Conservation (phyloP, 2,113 vertebrate genomes). For the Rhabdomys dilectus region DNA sequence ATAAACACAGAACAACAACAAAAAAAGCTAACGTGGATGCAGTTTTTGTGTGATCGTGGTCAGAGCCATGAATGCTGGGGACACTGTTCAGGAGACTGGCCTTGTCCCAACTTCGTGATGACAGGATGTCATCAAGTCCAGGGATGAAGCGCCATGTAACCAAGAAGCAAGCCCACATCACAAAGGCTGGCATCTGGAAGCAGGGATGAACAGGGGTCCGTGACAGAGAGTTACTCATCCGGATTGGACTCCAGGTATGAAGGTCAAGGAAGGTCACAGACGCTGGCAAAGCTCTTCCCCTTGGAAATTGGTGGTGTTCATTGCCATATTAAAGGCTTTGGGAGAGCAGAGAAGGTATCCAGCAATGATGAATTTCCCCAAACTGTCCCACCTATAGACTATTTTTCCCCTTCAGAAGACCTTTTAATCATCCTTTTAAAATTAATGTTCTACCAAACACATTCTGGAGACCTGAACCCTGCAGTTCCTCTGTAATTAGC, state of each 20-base stretch:
- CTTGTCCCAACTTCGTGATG: neutral
- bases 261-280: slow-evolving; percentile 1
- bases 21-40: neutral
- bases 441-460: slow-evolving; percentile 49
- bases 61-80: neutral
- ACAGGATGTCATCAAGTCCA: neutral
- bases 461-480: slow-evolving; percentile 53
- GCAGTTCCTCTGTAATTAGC: slow-evolving; percentile 69
- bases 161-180: neutral
- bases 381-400: slow-evolving; percentile 53
- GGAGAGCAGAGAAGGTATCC: slow-evolving; percentile 39
- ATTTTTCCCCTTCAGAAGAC: slow-evolving; percentile 45
- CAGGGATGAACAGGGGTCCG: neutral
- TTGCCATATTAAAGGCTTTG: slow-evolving; percentile 66
- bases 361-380: slow-evolving; percentile 60
- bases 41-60: neutral
- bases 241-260: neutral
- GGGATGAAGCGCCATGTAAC: neutral
- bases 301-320: slow-evolving; percentile 16
- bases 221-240: neutral
- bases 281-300: slow-evolving; percentile 30
- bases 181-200: too few species aligned
- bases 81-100: neutral
- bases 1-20: neutral
- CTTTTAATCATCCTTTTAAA: slow-evolving; percentile 77